Conservation (phyloP, 2,797 vertebrate genomes). For the Nyctalus aviator region DNA sequence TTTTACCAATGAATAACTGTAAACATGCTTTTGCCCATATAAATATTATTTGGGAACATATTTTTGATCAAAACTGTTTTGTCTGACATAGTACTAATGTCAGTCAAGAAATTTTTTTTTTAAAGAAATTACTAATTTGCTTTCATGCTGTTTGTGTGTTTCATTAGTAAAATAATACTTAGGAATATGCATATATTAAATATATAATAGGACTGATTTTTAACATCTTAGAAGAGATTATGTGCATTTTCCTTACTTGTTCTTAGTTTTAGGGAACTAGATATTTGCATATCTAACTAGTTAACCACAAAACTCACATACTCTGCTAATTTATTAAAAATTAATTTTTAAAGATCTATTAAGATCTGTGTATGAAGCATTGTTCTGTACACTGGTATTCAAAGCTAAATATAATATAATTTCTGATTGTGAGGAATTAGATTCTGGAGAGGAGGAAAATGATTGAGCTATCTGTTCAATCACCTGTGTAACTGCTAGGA, state of each 20-base stretch:
- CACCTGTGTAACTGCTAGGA: background rate
- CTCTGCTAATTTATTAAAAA: background rate
- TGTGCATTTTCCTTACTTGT: background rate
- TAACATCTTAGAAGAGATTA: background rate
- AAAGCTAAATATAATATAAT: background rate
- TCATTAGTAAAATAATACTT: background rate
- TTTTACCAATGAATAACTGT: background rate
- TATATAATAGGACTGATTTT: slow-evolving; percentile 25
- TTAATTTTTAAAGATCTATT: background rate
- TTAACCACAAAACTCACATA: background rate
- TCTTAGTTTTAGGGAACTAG: background rate
- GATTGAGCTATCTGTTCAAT: background rate
- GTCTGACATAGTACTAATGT: background rate
- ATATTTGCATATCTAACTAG: slow-evolving; percentile 34
- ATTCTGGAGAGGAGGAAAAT: background rate
- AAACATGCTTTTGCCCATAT: background rate
- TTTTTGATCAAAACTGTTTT: background rate
- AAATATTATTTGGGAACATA: background rate
- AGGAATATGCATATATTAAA: background rate
- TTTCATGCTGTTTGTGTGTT: background rate
- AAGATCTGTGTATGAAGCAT: background rate
- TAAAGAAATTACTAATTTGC: background rate
- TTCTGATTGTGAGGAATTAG: background rate
- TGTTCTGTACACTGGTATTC: background rate
- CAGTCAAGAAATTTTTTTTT: background rate